Evolutionary conservation across 2,888 invertebrate genomes (phyloP).

Genomic region (Folsomia manolachei): DNA sequence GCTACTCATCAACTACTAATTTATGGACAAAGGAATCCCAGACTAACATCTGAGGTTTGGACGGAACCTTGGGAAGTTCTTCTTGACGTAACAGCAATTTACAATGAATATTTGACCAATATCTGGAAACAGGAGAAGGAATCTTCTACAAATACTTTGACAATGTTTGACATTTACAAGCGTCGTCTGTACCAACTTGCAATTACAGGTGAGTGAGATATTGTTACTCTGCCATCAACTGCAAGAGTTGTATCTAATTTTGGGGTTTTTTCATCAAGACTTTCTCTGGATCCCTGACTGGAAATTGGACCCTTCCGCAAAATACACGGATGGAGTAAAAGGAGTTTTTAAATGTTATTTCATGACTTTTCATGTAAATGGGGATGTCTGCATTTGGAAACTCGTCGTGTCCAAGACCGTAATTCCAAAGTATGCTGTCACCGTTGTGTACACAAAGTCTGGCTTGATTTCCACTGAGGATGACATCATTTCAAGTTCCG

Average conservation of each 20-base stretch:
- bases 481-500: neutral
- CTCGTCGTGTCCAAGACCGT: neutral
- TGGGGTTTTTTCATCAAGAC: conserved; percentile 20
- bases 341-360: conserved; percentile 13
- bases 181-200: conserved; percentile 29
- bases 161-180: conserved; percentile 21
- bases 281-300: conserved; percentile 30
- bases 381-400: conserved; percentile 34
- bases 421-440: neutral
- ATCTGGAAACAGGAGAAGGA: conserved; percentile 16
- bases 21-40: neutral
- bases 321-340: conserved; percentile 9
- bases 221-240: neutral
- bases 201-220: conserved; percentile 14
- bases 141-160: neutral
- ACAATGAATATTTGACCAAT: conserved; percentile 26
- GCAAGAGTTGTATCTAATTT: neutral
- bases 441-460: neutral
- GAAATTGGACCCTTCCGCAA: neutral
- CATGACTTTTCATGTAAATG: conserved; percentile 29
- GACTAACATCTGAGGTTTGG: neutral
- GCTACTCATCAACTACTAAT: conserved; percentile 18
- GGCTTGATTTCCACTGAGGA: neutral
- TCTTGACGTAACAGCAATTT: conserved; percentile 24
- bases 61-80: conserved; percentile 26